Percentiles rank a stretch among this genome's conserved stretches.
These are phyloP conservation scores for Calidris pygmaea DNA, from an alignment of 2,113 vertebrate genomes.

Conservation along the genomic window DNA sequence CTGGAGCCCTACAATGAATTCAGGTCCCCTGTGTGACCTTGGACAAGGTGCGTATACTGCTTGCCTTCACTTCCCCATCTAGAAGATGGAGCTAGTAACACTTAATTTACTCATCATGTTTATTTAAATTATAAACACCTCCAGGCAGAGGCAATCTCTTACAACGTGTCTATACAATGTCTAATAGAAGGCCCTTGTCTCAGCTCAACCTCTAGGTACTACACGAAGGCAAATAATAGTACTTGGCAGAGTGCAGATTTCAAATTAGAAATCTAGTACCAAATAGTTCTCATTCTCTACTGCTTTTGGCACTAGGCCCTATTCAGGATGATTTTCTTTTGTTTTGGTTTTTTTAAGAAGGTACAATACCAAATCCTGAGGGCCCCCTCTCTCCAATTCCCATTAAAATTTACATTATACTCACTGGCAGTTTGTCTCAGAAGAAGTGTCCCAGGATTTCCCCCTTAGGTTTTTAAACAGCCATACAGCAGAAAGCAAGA, in stretches of 20 bases:
- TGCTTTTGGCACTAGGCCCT: not conserved
- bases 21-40: not conserved
- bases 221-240: not conserved
- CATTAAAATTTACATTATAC: not conserved
- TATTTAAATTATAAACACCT: not conserved
- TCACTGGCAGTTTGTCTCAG: not conserved
- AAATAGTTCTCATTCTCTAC: slow-evolving; percentile 14
- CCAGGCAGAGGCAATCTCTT: slow-evolving; percentile 5
- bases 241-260: not conserved
- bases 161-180: not conserved
- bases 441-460: not conserved
- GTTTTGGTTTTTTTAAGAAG: not conserved
- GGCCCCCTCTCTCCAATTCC: not conserved
- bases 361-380: not conserved
- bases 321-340: slow-evolving; percentile 4
- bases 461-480: not conserved
- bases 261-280: slow-evolving; percentile 15
- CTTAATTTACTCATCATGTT: not conserved
- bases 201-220: not conserved
- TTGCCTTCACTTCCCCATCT: not conserved
- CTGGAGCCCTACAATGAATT: not conserved
- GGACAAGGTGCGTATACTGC: not conserved
- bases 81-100: not conserved
- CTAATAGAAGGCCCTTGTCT: slow-evolving; percentile 6
- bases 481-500: not conserved